These are phyloP conservation scores for Sebastes oblongus DNA, from an alignment of 2,797 vertebrate species.

Conservation along the genomic window DNA sequence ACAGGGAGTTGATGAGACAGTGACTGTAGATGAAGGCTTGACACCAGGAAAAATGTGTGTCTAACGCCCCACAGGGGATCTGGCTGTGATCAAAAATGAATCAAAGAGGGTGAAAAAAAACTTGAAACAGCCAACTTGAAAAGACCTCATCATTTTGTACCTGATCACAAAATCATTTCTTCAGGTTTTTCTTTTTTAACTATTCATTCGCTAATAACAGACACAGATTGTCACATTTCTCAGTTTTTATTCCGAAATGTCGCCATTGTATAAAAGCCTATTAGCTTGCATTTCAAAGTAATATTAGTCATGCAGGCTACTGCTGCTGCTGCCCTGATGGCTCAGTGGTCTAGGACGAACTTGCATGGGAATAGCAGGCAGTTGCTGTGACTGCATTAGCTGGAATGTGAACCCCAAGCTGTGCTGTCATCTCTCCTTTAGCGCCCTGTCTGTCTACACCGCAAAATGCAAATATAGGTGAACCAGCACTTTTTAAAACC, in stretches of 20 bases:
- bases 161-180: conserved; percentile 51
- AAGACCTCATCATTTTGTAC: conserved; percentile 63
- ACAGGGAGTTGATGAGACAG: conserved; percentile 42
- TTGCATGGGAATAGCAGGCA: conserved; percentile 27
- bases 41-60: conserved; percentile 65
- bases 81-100: conserved; percentile 79
- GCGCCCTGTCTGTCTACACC: conserved; percentile 10
- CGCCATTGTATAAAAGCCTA: conserved; percentile 51
- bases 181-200: conserved; percentile 3
- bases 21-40: conserved; percentile 65
- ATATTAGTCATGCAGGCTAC: conserved; percentile 43
- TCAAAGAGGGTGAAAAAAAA: conserved; percentile 72
- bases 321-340: conserved; percentile 35
- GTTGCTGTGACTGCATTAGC: conserved; percentile 40
- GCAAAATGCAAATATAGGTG: conserved; percentile 39
- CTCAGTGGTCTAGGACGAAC: conserved; percentile 38
- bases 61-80: conserved; percentile 58
- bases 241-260: conserved; percentile 9
- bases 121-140: conserved; percentile 74
- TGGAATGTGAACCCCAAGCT: conserved; percentile 43
- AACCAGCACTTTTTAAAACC: conserved; percentile 7
- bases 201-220: conserved; percentile 29
- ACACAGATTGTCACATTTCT: conserved; percentile 17
- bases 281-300: conserved; percentile 57
- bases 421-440: conserved; percentile 51